These are phyloP conservation scores for Ichneumoninae sp. DNA, from an alignment of 2,888 invertebrate genomes.

Conservation along the genomic window DNA sequence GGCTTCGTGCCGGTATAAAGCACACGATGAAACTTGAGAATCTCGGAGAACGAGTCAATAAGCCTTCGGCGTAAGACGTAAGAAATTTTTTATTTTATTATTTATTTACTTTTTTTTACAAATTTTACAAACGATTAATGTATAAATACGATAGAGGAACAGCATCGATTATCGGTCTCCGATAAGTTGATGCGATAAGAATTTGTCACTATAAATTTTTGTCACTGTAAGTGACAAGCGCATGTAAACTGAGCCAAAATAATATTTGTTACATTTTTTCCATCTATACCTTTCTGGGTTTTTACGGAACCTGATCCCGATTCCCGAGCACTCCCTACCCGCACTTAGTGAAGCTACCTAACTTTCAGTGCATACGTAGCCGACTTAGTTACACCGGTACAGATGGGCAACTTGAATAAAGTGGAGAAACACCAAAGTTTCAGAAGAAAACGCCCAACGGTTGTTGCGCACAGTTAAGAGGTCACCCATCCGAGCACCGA, in stretches of 20 bases:
- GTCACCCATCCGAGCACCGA: too few species aligned
- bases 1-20: background rate
- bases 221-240: background rate
- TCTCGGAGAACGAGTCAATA: constrained; percentile 11
- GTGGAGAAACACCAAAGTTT: too few species aligned
- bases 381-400: too few species aligned
- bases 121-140: background rate
- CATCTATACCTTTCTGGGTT: too few species aligned
- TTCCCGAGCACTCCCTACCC: too few species aligned
- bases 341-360: too few species aligned
- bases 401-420: too few species aligned
- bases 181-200: background rate
- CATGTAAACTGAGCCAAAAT: background rate
- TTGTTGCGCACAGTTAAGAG: too few species aligned
- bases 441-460: too few species aligned
- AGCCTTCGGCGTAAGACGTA: background rate
- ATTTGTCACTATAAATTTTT: background rate
- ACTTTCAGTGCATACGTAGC: too few species aligned
- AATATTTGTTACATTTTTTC: background rate
- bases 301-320: too few species aligned
- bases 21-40: constrained; percentile 18
- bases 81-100: background rate
- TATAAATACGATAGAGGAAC: background rate
- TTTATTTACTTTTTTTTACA: background rate
- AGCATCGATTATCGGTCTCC: background rate